These are phyloP conservation scores for Pogonophryne albipinna DNA, from an alignment of 2,797 vertebrate genomes.

Conservation along the genomic window DNA sequence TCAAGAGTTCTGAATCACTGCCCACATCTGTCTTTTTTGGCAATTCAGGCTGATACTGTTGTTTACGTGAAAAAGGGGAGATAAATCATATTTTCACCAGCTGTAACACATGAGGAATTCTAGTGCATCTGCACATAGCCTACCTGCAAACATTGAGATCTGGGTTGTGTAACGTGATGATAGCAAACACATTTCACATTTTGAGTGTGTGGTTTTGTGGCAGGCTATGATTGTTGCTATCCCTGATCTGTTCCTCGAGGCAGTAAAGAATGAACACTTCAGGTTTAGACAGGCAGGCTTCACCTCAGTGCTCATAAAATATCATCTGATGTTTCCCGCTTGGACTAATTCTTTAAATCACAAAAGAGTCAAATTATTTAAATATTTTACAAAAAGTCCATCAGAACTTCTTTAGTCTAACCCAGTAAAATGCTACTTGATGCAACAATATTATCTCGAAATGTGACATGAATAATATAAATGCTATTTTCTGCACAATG, in stretches of 20 bases:
- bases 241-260: constrained; percentile 47
- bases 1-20: neutral
- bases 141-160: constrained; percentile 21
- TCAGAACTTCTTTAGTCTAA: no score
- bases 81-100: constrained; percentile 19
- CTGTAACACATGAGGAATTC: constrained; percentile 17
- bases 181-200: constrained; percentile 26
- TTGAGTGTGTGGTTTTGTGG: constrained; percentile 36
- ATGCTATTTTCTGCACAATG: no score
- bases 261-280: constrained; percentile 38
- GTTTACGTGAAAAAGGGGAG: neutral
- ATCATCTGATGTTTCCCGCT: constrained; percentile 9
- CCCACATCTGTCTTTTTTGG: constrained; percentile 3
- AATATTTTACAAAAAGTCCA: no score
- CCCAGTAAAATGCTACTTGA: no score
- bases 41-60: neutral
- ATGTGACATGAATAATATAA: no score
- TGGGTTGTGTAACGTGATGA: constrained; percentile 29
- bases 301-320: constrained; percentile 14
- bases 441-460: no score
- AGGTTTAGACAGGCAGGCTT: constrained; percentile 49
- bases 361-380: no score
- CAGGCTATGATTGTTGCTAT: constrained; percentile 38
- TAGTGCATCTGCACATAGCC: constrained; percentile 23
- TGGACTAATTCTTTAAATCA: no score